phyloP scores from a whole-genome alignment of 2,113 vertebrate genomes.

The Asarcornis scutulata region DNA sequence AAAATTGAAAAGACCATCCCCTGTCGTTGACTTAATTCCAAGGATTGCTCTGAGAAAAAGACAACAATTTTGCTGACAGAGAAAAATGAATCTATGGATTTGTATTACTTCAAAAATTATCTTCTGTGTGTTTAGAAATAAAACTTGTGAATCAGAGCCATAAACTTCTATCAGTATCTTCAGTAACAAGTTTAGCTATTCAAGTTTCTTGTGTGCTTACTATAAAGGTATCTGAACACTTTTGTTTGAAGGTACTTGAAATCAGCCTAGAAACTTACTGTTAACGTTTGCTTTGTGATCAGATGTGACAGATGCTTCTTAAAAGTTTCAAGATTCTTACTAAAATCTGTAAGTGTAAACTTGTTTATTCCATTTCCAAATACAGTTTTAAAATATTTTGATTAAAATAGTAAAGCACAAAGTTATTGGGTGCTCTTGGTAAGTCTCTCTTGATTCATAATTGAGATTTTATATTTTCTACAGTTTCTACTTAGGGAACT shows the following conservation, averaged over 20 bases:
- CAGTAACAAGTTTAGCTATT: not conserved
- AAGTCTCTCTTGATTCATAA: not conserved
- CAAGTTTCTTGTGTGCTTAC: not conserved
- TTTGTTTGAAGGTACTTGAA: not conserved
- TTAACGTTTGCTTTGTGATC: not conserved
- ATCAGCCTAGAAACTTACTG: not conserved
- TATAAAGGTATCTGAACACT: not conserved
- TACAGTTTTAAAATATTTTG: not conserved
- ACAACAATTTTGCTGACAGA: not conserved
- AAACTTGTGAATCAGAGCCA: not conserved
- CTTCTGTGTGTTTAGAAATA: not conserved
- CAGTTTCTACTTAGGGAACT: not conserved
- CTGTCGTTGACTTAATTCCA: rapidly evolving
- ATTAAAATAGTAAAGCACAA: not conserved
- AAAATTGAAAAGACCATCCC: not conserved
- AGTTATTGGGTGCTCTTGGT: not conserved
- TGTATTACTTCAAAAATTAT: not conserved
- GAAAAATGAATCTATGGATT: not conserved
- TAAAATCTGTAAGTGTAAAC: not conserved
- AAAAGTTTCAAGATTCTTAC: not conserved
- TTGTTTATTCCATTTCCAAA: not conserved
- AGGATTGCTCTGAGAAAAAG: not conserved
- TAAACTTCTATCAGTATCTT: not conserved
- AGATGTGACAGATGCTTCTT: not conserved
- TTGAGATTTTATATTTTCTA: not conserved